Evolutionary conservation across 2,113 vertebrate species (phyloP).

Genomic region (Bostrychus sinensis): DNA sequence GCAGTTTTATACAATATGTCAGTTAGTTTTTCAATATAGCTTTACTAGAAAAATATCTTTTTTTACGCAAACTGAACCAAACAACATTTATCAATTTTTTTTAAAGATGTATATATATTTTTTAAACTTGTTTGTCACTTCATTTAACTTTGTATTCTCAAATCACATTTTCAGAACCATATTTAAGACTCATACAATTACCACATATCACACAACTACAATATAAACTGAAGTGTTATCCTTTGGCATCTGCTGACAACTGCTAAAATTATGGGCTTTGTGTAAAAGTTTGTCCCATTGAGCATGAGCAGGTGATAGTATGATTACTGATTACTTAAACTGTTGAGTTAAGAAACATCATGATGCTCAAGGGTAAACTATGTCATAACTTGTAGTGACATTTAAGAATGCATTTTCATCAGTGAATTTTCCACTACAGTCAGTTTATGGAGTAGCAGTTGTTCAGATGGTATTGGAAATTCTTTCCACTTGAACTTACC

Average conservation of each 20-base stretch:
- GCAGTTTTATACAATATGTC: slow-evolving; percentile 13
- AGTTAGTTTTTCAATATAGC: slow-evolving; percentile 2
- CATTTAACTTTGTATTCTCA: slow-evolving; percentile 34
- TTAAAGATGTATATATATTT: slow-evolving; percentile 6
- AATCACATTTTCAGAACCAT: slow-evolving; percentile 25
- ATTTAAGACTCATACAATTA: slow-evolving; percentile 14
- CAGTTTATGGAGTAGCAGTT: not conserved
- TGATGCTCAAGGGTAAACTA: too few species aligned
- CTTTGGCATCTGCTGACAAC: slow-evolving; percentile 19
- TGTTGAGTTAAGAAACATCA: too few species aligned
- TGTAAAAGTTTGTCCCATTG: not conserved
- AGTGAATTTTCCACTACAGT: not conserved
- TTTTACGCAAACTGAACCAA: slow-evolving; percentile 37
- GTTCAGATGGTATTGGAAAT: not conserved
- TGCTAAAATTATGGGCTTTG: not conserved
- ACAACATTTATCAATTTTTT: slow-evolving; percentile 16
- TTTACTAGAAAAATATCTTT: slow-evolving; percentile 23
- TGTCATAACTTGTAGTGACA: too few species aligned
- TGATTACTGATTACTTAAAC: not conserved
- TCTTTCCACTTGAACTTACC: slow-evolving; percentile 56
- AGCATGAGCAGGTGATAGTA: not conserved
- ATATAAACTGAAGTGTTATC: slow-evolving; percentile 21
- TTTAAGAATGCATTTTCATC: too few species aligned
- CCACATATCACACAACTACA: slow-evolving; percentile 39
- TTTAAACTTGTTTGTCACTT: slow-evolving; percentile 11